Evolutionary conservation across 2,888 invertebrate species (phyloP).

Genomic region (Sicus ferrugineus): DNA sequence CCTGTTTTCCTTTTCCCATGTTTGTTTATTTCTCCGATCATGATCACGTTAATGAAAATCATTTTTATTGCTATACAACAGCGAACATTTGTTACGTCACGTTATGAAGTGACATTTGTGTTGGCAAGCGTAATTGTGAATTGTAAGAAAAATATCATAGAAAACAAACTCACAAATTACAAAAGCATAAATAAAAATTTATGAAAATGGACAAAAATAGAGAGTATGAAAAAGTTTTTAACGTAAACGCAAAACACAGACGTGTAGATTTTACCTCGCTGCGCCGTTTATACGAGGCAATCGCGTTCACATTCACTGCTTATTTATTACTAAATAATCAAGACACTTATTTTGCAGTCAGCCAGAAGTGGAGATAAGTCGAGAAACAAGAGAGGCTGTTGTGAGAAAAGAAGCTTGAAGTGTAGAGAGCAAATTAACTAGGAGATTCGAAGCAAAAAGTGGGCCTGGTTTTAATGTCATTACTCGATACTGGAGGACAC

Average conservation of each 20-base stretch:
- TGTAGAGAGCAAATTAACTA: not conserved
- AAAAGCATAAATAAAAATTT: not conserved
- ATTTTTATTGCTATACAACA: constrained; percentile 1
- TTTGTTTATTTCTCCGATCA: constrained; percentile 38
- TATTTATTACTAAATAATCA: constrained; percentile 29
- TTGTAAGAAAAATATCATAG: not conserved
- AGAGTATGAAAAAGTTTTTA: not conserved
- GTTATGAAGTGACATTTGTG: constrained; percentile 37
- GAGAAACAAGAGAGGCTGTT: constrained; percentile 11
- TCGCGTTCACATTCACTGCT: constrained; percentile 26
- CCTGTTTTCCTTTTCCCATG: constrained; percentile 1
- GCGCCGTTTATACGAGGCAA: not conserved
- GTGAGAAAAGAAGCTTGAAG: not conserved
- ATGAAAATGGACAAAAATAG: not conserved
- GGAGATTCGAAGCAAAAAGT: not conserved
- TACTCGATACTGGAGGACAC: no score
- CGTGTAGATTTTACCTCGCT: not conserved
- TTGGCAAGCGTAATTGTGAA: no score
- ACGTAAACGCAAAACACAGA: not conserved
- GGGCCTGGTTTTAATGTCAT: not conserved
- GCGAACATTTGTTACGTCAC: constrained; percentile 33
- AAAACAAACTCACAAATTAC: not conserved
- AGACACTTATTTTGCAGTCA: not conserved
- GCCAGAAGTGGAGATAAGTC: not conserved
- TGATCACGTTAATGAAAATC: constrained; percentile 42